A percentile compares a stretch with the other conserved stretches of the same genome.
Conservation (phyloP, 2,888 invertebrate genomes). For the Metellina segmentata region DNA sequence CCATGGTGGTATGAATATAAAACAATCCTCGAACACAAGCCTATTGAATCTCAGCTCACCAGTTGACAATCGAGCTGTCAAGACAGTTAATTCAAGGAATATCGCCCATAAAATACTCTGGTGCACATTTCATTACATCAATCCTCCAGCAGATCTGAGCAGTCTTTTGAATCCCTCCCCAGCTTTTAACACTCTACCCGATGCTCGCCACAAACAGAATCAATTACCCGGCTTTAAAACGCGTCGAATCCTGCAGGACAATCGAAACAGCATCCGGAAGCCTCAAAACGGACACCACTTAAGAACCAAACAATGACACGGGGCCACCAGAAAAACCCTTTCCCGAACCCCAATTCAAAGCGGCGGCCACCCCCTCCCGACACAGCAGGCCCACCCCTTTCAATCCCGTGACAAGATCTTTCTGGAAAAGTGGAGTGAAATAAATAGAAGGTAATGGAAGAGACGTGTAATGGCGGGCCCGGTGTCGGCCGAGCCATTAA, state of each 20-base stretch:
- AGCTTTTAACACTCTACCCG: neutral
- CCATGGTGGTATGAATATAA: too few relatives aligned
- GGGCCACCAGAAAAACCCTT: neutral
- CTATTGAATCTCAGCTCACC: too few relatives aligned
- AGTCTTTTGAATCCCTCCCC: neutral
- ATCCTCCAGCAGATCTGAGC: too few relatives aligned
- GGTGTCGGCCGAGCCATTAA: constrained; percentile 70
- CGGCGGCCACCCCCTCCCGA: constrained; percentile 40
- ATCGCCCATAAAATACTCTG: too few relatives aligned
- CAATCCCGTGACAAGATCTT: constrained; percentile 58
- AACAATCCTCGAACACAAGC: too few relatives aligned
- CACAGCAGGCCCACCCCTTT: constrained; percentile 32
- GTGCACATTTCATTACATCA: too few relatives aligned
- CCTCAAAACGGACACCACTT: too few relatives aligned
- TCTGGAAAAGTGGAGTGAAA: constrained; percentile 71
- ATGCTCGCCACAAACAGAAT: neutral
- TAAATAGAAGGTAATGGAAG: constrained; percentile 76
- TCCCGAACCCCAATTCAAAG: constrained; percentile 26
- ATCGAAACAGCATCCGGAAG: too few relatives aligned
- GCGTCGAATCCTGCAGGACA: too few relatives aligned
- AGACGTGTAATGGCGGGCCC: constrained; percentile 72
- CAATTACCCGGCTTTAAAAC: neutral
- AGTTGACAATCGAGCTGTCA: too few relatives aligned
- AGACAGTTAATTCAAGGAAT: too few relatives aligned
- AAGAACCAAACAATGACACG: too few relatives aligned